A percentile compares a stretch with the other conserved stretches of the same genome.
Evolutionary conservation across 1,140 invertebrate species (phyloP).

Genomic region (Drosophila paulistorum): DNA sequence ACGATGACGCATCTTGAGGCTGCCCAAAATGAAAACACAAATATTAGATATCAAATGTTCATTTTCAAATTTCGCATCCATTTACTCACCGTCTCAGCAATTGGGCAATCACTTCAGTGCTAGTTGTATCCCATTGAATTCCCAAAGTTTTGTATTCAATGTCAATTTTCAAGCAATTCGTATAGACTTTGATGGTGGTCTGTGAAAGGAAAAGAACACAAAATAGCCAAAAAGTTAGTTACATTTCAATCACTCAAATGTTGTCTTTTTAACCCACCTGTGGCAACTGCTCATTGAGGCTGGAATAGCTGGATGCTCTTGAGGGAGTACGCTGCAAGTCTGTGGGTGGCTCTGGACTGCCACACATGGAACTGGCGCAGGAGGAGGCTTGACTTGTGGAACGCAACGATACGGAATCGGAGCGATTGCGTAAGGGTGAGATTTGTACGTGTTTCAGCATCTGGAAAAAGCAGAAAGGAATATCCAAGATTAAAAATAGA

Average conservation of each 20-base stretch:
- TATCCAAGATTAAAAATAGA: conserved; percentile 9
- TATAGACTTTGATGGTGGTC: conserved; percentile 96
- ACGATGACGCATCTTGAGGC: conserved; percentile 91
- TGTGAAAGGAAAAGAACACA: conserved; percentile 83
- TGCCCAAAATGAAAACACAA: conserved; percentile 8
- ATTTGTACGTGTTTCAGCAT: conserved; percentile 96
- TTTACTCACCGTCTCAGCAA: conserved; percentile 90
- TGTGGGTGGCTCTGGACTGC: conserved; percentile 85
- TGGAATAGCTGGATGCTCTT: conserved; percentile 86
- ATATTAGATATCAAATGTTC: background rate
- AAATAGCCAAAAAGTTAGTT: background rate
- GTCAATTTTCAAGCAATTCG: conserved; percentile 93
- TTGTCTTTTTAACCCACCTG: conserved; percentile 78
- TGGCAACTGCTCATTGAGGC: conserved; percentile 84
- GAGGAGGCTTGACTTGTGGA: conserved; percentile 88
- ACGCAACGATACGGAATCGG: conserved; percentile 91
- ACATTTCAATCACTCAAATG: background rate
- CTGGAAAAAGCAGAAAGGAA: conserved; percentile 75
- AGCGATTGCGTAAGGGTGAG: conserved; percentile 90
- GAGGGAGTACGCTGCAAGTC: conserved; percentile 82
- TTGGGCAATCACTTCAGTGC: conserved; percentile 92
- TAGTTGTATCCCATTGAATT: conserved; percentile 92
- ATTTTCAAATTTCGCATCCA: too few species aligned
- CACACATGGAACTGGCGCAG: conserved; percentile 83
- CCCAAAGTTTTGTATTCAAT: conserved; percentile 97